Base-by-base conservation (phyloP, 2,888 invertebrate genomes). In the Oxytorus armatus region DNA sequence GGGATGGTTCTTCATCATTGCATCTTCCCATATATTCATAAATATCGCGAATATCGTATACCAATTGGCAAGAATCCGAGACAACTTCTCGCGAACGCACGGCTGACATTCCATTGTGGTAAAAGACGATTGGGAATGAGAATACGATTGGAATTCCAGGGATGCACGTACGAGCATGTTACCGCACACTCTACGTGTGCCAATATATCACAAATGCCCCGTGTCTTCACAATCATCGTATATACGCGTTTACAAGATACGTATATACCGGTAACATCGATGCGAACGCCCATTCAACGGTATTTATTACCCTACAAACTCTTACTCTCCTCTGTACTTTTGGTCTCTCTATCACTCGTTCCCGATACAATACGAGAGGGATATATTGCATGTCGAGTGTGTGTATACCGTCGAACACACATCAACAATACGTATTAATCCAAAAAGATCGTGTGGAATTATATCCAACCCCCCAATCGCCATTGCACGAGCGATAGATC, bases 371-470 rank as follows among this genome's bases (percentile, higher is more conserved):
- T 53, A n/a, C n/a, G n/a, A n/a, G n/a, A n/a, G n/a, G 33, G 44
- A 21, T 39, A 57, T 63, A 72, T 73, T 63, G 29, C 10, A 42
- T 49, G 47, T 73, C 16, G 10, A 2, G 59, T 68, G 57, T 63
- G 44, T 44, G 14, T 21, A 8, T 10, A 7, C 8, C 59, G 59
- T 36, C n/a, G n/a, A n/a, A n/a, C n/a, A n/a, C n/a, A 55, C 78
- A 79, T 83, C 77, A 83, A 79, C 79, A 79, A 82, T 81, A 85
- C 82, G 81, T 85, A 85, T 85, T 84, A 84, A 85, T 85, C 77
- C 81, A 68, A 79, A 77, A n/a, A n/a, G n/a, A 77, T 75, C 72
- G 75, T 75, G 49, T 72, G 42, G 66, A 72, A 33, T 51, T 39
- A 49, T 18, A 36, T 36, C 36, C 49, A 23, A 18, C 39, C 65